A percentile compares a stretch with the other conserved stretches of the same genome.
Evolutionary conservation across 2,113 vertebrate species (phyloP).

Genomic region (Hyperopisus bebe): DNA sequence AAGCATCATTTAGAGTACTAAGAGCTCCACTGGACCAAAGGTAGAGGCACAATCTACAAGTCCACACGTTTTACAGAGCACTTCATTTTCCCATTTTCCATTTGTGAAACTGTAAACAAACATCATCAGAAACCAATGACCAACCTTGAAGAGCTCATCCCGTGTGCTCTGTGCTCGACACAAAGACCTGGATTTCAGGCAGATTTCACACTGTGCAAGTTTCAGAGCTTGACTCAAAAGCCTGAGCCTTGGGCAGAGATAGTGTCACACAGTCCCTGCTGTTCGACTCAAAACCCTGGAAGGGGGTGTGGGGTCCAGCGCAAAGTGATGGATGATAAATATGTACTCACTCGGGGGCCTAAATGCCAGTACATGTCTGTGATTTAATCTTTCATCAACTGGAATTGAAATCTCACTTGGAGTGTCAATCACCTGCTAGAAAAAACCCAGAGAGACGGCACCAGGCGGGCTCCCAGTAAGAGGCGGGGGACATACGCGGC

Average conservation of each 20-base stretch:
- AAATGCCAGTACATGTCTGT: constrained; percentile 4
- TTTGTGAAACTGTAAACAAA: background rate
- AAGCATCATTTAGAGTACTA: background rate
- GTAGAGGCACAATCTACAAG: background rate
- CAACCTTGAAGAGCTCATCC: background rate
- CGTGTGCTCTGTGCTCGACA: background rate
- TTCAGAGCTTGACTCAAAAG: background rate
- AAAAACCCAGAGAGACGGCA: background rate
- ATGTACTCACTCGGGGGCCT: constrained; percentile 12
- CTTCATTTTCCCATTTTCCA: background rate
- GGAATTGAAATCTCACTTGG: background rate
- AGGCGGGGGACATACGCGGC: background rate
- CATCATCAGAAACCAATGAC: background rate
- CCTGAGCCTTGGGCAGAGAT: background rate
- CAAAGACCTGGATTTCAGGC: background rate
- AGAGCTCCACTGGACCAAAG: background rate
- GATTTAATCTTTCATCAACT: constrained; percentile 20
- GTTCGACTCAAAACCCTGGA: background rate
- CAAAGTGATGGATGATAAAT: constrained; percentile 23
- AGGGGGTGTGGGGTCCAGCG: background rate
- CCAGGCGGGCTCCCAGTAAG: background rate
- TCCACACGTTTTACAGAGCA: background rate
- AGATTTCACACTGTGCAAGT: background rate
- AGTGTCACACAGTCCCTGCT: background rate
- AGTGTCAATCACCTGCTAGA: background rate